Percentiles rank a stretch among this genome's conserved stretches.
These are phyloP conservation scores for Slavum lentiscoides DNA, from an alignment of 2,888 invertebrate genomes.

Conservation along the genomic window DNA sequence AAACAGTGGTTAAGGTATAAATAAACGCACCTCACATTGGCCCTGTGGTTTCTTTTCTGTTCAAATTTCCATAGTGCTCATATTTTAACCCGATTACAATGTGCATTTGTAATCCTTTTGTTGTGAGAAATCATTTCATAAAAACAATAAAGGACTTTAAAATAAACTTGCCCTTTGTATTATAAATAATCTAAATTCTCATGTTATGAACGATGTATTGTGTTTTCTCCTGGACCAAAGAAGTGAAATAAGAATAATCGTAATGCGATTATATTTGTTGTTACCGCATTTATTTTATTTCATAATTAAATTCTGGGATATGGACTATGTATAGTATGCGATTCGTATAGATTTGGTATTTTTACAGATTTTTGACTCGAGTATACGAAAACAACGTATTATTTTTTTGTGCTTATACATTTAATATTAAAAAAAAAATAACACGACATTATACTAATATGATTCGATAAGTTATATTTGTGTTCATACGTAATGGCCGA, in stretches of 20 bases:
- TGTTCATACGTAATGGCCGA: neutral
- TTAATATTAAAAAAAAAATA: neutral
- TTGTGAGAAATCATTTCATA: conserved; percentile 24
- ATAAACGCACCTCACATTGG: conserved; percentile 9
- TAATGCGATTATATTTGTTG: neutral
- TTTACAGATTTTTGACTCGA: too few species aligned
- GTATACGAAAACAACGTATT: neutral
- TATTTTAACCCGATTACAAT: conserved; percentile 8
- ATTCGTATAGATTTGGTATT: too few species aligned
- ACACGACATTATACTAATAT: neutral
- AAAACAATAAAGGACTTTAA: conserved; percentile 14
- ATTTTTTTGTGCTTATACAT: neutral
- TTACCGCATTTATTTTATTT: neutral
- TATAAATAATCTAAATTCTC: neutral
- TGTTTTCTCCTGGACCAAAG: neutral
- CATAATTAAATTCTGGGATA: neutral
- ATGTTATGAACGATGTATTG: conserved; percentile 1
- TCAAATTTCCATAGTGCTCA: conserved; percentile 3
- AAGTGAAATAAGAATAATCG: neutral
- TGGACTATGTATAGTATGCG: too few species aligned
- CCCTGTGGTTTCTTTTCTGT: conserved; percentile 10
- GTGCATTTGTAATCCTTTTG: conserved; percentile 29
- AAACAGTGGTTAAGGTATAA: conserved; percentile 12
- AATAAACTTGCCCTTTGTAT: conserved; percentile 14
- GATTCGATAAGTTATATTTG: neutral